A percentile compares a stretch with the other conserved stretches of the same genome.
These are phyloP conservation scores for Notechis scutatus DNA, from an alignment of 2,113 vertebrate species.

Conservation along the genomic window DNA sequence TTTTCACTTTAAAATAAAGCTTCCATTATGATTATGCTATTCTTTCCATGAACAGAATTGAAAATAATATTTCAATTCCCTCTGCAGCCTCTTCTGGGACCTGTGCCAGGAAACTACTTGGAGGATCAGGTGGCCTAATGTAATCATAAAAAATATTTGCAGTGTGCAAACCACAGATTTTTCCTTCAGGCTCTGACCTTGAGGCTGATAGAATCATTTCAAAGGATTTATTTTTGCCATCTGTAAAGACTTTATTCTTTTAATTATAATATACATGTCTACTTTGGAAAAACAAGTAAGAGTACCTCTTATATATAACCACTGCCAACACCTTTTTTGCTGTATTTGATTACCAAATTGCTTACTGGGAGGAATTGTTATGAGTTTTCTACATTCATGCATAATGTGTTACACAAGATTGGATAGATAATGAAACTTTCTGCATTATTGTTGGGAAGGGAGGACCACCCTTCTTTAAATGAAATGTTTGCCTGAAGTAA, in stretches of 20 bases:
- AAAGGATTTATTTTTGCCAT: not conserved
- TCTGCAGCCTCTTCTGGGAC: not conserved
- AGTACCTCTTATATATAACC: not conserved
- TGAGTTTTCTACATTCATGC: not conserved
- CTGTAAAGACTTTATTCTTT: not conserved
- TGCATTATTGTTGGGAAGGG: not conserved
- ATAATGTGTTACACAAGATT: not conserved
- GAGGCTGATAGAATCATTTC: constrained; percentile 17
- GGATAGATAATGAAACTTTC: not conserved
- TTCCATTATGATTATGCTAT: not conserved
- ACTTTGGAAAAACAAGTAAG: constrained; percentile 10
- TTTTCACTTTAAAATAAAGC: not conserved
- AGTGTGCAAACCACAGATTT: not conserved
- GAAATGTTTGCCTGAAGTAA: not conserved
- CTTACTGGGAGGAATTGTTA: not conserved
- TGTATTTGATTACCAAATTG: not conserved
- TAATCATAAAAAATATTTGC: constrained; percentile 14
- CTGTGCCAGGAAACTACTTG: constrained; percentile 8
- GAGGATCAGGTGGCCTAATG: not conserved
- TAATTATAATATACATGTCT: constrained; percentile 10
- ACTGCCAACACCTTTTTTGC: not conserved
- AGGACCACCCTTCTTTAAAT: not conserved
- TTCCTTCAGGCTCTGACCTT: not conserved
- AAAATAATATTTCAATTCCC: not conserved
- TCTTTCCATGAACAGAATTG: not conserved